Evolutionary conservation across 2,113 vertebrate genomes (phyloP).

Genomic region (Tychaedon coryphoeus): DNA sequence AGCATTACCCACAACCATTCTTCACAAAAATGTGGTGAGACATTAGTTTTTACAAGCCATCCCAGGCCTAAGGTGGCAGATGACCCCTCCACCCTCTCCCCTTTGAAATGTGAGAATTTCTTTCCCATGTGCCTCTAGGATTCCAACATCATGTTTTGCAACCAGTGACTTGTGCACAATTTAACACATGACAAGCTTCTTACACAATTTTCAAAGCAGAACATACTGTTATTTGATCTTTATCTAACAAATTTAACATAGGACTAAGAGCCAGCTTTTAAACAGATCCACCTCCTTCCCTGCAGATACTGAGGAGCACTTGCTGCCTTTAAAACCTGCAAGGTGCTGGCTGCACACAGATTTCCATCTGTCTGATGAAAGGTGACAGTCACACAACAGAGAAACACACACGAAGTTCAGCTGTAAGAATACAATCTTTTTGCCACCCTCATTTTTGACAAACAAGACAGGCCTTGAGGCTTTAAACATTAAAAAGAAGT

Average conservation of each 20-base stretch:
- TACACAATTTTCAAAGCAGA: neutral
- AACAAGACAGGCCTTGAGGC: neutral
- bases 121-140: neutral
- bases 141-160: neutral
- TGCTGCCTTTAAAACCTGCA: neutral
- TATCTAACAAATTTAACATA: neutral
- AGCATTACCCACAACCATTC: neutral
- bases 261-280: neutral
- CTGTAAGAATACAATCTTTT: neutral
- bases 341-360: neutral
- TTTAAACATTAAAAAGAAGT: neutral
- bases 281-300: neutral
- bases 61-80: neutral
- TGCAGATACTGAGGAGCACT: neutral
- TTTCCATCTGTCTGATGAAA: neutral
- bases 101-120: neutral
- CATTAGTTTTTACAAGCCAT: neutral
- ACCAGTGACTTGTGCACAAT: neutral
- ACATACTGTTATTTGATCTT: neutral
- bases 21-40: neutral
- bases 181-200: neutral
- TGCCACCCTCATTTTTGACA: neutral
- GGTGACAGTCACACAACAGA: neutral
- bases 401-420: neutral
- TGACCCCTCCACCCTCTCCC: neutral